Conservation (phyloP, 2,888 invertebrate species). For the Megamerina dolium region DNA sequence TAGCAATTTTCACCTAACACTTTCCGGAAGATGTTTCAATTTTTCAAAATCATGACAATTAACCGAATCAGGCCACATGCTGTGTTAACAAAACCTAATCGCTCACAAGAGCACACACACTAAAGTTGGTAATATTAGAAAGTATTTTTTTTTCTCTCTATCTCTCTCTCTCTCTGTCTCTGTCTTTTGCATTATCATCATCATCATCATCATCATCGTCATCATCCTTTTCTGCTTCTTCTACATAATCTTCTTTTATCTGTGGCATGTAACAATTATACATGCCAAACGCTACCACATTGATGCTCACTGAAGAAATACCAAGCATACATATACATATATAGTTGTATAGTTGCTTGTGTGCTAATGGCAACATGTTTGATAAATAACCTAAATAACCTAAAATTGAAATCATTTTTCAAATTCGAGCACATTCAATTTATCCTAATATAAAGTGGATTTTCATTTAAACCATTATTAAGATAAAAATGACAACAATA, state of each 20-base stretch:
- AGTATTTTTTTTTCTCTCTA: constrained; percentile 17
- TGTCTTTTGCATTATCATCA: too few species aligned
- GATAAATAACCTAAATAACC: constrained; percentile 16
- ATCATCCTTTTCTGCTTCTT: too few species aligned
- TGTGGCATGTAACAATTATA: constrained; percentile 13
- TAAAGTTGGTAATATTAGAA: too few species aligned
- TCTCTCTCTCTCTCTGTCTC: too few species aligned
- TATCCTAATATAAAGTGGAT: too few species aligned
- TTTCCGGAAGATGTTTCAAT: constrained; percentile 20
- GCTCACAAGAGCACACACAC: too few species aligned
- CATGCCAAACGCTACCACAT: constrained; percentile 1
- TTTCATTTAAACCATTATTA: too few species aligned
- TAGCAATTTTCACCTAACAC: constrained; percentile 12
- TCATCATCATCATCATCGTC: too few species aligned
- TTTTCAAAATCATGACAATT: constrained; percentile 26
- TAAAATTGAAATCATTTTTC: constrained; percentile 9
- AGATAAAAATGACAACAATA: constrained; percentile 10
- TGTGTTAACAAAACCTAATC: constrained; percentile 19
- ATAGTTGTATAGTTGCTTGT: background rate
- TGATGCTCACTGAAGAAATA: background rate
- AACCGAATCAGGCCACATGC: constrained; percentile 26
- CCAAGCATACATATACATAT: background rate
- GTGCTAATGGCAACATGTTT: constrained; percentile 8
- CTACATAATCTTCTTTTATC: too few species aligned
- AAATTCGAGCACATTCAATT: background rate